Conservation (phyloP, 1,140 invertebrate genomes). For the Conopomorpha cramerella region DNA sequence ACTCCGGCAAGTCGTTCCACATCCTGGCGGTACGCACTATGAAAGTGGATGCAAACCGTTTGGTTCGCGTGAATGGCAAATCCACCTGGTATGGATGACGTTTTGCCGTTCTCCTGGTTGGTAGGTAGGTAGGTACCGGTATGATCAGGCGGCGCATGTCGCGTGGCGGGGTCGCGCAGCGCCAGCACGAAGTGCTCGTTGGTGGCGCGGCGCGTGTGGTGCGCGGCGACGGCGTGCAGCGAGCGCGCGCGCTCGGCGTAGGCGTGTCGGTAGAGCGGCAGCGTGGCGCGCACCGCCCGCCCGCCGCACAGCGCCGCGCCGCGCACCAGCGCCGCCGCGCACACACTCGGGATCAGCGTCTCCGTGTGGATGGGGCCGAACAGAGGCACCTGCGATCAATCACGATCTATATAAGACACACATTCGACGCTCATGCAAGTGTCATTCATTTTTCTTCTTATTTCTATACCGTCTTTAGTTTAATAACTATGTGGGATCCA, state of each 20-base stretch:
- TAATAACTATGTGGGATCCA: no score
- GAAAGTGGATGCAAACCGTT: no score
- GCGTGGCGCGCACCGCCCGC: conserved; percentile 83
- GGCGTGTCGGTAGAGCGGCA: conserved; percentile 91
- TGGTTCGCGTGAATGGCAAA: not conserved
- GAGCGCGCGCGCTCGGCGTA: conserved; percentile 89
- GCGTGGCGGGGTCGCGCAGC: conserved; percentile 29
- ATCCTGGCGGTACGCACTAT: no score
- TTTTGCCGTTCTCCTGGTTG: not conserved
- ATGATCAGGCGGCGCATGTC: not conserved
- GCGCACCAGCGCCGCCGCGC: conserved; percentile 84
- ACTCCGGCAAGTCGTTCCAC: no score
- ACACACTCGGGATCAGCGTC: conserved; percentile 88
- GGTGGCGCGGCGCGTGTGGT: conserved; percentile 86
- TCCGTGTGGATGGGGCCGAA: conserved; percentile 98
- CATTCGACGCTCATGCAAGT: no score
- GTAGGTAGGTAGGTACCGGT: no score
- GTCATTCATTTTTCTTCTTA: no score
- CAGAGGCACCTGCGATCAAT: conserved; percentile 74
- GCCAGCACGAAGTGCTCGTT: conserved; percentile 71
- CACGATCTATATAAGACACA: no score
- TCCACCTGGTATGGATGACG: not conserved
- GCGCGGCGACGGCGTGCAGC: conserved; percentile 84
- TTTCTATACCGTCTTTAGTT: no score
- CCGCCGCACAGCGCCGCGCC: conserved; percentile 92